Evolutionary conservation across 2,888 invertebrate species (phyloP).

Genomic region (Zhuqinia jingwanae): DNA sequence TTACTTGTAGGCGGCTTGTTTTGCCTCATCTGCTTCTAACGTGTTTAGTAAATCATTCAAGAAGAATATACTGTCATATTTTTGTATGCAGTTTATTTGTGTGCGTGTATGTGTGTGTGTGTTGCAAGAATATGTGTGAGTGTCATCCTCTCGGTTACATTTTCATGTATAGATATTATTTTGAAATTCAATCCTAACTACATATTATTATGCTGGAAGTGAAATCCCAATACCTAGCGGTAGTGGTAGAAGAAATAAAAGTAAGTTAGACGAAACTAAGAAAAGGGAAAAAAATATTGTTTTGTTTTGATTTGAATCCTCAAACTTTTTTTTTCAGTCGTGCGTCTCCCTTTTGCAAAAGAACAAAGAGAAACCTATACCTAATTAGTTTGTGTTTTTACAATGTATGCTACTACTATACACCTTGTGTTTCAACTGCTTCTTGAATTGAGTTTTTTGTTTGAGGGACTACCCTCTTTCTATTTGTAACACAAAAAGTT

Average conservation of each 20-base stretch:
- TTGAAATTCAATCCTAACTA: slow-evolving; percentile 18
- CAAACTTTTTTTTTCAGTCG: slow-evolving; percentile 34
- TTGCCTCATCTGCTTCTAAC: slow-evolving; percentile 50
- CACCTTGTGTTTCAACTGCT: neutral
- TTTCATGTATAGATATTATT: neutral
- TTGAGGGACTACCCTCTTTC: neutral
- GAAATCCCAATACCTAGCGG: too few relatives aligned
- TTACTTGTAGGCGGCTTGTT: slow-evolving; percentile 49
- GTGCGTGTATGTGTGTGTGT: neutral
- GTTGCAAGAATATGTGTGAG: neutral
- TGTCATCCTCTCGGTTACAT: neutral
- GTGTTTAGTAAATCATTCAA: slow-evolving; percentile 41
- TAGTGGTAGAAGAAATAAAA: too few relatives aligned
- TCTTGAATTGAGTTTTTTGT: slow-evolving; percentile 5
- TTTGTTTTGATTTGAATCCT: slow-evolving; percentile 55
- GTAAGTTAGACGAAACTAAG: neutral
- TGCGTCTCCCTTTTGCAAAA: neutral
- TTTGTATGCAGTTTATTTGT: too few relatives aligned
- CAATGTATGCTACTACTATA: neutral
- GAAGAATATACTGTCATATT: slow-evolving; percentile 13
- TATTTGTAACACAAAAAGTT: neutral
- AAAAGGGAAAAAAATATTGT: neutral
- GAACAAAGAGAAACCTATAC: neutral
- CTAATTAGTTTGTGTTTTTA: slow-evolving; percentile 9
- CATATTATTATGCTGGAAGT: neutral